These are phyloP conservation scores for Triops cancriformis DNA, from an alignment of 1,140 invertebrate genomes.

Conservation along the genomic window DNA sequence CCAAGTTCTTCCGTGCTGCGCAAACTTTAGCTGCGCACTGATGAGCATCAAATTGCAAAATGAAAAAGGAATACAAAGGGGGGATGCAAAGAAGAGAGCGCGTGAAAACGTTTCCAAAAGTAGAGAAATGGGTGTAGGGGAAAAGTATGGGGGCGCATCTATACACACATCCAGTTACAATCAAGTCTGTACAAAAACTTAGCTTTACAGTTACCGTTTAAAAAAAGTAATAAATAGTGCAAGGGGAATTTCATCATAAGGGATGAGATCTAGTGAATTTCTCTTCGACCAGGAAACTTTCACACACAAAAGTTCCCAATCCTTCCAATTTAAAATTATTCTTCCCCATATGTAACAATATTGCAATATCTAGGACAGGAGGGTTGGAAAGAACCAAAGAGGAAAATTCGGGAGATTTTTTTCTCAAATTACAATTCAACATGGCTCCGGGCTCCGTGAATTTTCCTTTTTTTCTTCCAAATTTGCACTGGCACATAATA, in stretches of 20 bases:
- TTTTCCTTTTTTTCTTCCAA: not conserved
- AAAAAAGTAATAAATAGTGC: not conserved
- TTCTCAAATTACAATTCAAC: not conserved
- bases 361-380: too few relatives aligned
- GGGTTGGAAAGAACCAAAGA: not conserved
- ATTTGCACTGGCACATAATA: not conserved
- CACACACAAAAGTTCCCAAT: not conserved
- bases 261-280: slow-evolving; percentile 9
- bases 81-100: not conserved
- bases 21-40: not conserved
- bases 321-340: not conserved
- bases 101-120: not conserved
- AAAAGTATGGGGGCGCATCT: not conserved
- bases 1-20: not conserved
- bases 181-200: slow-evolving; percentile 4
- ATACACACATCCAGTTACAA: slow-evolving; percentile 1
- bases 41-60: not conserved
- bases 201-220: not conserved
- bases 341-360: too few relatives aligned
- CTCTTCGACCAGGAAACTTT: not conserved
- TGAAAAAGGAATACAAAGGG: not conserved
- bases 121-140: not conserved
- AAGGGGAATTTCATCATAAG: not conserved
- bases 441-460: not conserved
- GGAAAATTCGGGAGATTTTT: not conserved